Conservation (phyloP, 2,888 invertebrate species). For the Chrysina gloriosa region DNA sequence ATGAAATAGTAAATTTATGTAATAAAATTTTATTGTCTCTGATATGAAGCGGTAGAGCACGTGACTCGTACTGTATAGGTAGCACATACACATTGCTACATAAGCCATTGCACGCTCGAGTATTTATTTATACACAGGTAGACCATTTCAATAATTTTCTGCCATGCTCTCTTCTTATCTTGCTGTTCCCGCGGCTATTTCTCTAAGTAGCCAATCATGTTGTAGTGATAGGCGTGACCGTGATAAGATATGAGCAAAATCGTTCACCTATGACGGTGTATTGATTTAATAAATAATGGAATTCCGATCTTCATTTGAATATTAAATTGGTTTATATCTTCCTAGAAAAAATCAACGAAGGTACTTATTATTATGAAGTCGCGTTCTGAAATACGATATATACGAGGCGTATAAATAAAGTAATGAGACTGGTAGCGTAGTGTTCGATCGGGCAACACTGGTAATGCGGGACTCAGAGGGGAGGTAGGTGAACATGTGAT, state of each 20-base stretch:
- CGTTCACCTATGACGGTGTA: constrained; percentile 12
- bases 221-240: background rate
- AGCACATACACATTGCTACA: constrained; percentile 26
- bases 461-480: no score
- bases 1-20: constrained; percentile 30
- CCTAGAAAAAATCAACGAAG: background rate
- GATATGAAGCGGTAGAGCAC: constrained; percentile 9
- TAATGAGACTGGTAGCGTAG: no score
- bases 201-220: constrained; percentile 30
- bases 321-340: background rate
- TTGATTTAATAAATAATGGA: constrained; percentile 18
- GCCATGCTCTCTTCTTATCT: constrained; percentile 24
- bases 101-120: background rate
- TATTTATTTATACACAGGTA: constrained; percentile 11
- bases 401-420: no score
- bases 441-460: no score
- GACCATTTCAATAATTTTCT: constrained; percentile 26
- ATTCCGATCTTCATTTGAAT: background rate
- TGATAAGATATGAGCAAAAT: constrained; percentile 19
- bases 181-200: constrained; percentile 20
- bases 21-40: constrained; percentile 35
- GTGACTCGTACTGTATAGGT: constrained; percentile 11
- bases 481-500: no score
- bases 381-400: no score
- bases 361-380: background rate